Conservation (phyloP, 2,113 vertebrate genomes). For the Corvus cornix region DNA sequence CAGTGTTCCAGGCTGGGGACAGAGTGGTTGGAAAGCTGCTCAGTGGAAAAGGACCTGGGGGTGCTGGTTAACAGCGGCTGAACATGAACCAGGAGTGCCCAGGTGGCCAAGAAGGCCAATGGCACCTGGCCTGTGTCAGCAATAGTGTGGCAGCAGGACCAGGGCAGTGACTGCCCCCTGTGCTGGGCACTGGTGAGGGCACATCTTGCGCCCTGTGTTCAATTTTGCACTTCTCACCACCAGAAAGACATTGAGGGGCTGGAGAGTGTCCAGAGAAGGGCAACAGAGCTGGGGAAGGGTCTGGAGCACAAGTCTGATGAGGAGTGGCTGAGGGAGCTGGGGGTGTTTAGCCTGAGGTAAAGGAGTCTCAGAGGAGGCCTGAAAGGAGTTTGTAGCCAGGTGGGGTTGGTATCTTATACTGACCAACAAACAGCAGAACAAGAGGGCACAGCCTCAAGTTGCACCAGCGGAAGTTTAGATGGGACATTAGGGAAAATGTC, state of each 20-base stretch:
- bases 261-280: fast-evolving
- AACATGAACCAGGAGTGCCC: not conserved
- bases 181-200: fast-evolving
- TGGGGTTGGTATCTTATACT: not conserved
- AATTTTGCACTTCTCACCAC: fast-evolving
- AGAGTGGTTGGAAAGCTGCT: not conserved
- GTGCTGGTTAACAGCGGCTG: fast-evolving
- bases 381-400: not conserved
- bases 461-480: not conserved
- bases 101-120: not conserved
- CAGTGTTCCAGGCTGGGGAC: not conserved
- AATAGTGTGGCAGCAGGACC: not conserved
- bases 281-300: not conserved
- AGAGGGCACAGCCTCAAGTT: too few relatives aligned
- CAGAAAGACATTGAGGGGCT: not conserved
- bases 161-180: not conserved
- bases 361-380: not conserved
- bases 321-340: not conserved
- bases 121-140: not conserved
- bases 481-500: too few relatives aligned
- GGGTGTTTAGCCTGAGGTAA: not conserved
- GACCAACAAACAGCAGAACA: not conserved
- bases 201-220: fast-evolving
- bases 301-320: not conserved
- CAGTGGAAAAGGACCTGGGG: not conserved